Base-by-base conservation (phyloP, 2,797 vertebrate genomes). In the Lutjanus campechanus region DNA sequence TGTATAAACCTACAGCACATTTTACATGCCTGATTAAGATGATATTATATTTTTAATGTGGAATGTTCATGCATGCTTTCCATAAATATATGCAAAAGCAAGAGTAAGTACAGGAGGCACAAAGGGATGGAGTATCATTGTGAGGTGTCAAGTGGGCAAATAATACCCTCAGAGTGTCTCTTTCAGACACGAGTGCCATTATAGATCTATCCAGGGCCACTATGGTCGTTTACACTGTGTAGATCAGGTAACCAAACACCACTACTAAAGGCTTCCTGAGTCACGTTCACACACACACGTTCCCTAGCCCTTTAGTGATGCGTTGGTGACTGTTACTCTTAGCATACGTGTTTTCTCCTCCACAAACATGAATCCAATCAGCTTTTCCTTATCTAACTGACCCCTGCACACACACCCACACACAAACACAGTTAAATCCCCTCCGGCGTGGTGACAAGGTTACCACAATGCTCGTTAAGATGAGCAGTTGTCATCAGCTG, bases 191-290 rank as follows among this genome's bases (percentile, higher is more conserved):
- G 47, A 85, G 74, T 76, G 82, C 90, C 67, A 73, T 91, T 81
- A 91, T 86, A 75, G 85, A 90, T 85, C 91, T 88, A 87, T 88
- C 88, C 83, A 85, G 74, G 85, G 76, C 78, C 88, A 74, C 83
- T 81, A 58, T 88, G 69, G 85, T 84, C 89, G 84, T 86, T 71
- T 79, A 73, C 89, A 88, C 83, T 66, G 78, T 77, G 77, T 56
- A 47, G 81, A 54, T 64, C 79, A 82, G 55, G 81, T 90, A 91
- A 91, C 87, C 64, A 71, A 71, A 80, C 88, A 85, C 86, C 91
- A 72, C 88, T 92, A 94, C 95, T 90, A 84, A 95, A 93, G 85
- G 68, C 84, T 56, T 75, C 74, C 70, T 83, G 93, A 92, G 93
- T 95, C 93, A 88, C 75, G 63, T 53, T 69, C 43, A 44, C 41